phyloP scores from a whole-genome alignment of 2,888 invertebrate genomes.

The Ellobium chinense region DNA sequence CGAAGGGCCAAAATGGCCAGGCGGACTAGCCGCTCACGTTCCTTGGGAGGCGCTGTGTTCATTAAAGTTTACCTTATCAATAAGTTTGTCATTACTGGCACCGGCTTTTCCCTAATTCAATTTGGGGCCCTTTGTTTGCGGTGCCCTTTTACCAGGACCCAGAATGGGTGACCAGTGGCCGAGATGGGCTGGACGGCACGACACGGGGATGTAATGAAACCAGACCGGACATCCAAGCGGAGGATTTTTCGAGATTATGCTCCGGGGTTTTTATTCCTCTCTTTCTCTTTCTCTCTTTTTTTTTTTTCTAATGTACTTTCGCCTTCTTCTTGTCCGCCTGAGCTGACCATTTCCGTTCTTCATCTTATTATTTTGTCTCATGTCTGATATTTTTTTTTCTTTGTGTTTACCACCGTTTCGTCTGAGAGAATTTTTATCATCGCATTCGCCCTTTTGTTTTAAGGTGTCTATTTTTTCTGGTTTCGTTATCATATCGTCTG shows the following conservation, averaged over 20 bases:
- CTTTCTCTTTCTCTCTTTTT: neutral
- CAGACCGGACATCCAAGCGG: slow-evolving; percentile 29
- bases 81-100: slow-evolving; percentile 45
- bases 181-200: slow-evolving; percentile 35
- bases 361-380: too few species aligned
- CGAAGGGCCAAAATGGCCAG: slow-evolving; percentile 26
- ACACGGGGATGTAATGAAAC: slow-evolving; percentile 39
- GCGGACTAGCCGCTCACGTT: slow-evolving; percentile 14
- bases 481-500: too few species aligned
- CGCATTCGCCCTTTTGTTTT: too few species aligned
- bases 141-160: slow-evolving; percentile 28
- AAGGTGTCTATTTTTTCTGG: too few species aligned
- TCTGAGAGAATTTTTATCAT: too few species aligned
- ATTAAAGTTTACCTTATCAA: slow-evolving; percentile 49
- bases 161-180: slow-evolving; percentile 43
- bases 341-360: too few species aligned
- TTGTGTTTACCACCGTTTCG: too few species aligned
- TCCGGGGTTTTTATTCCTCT: neutral
- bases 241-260: slow-evolving; percentile 16
- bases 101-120: slow-evolving; percentile 35
- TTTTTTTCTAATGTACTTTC: neutral
- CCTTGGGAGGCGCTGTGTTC: neutral
- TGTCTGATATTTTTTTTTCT: too few species aligned
- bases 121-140: slow-evolving; percentile 44
- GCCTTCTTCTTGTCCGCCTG: too few species aligned